Evolutionary conservation across 2,888 invertebrate genomes (phyloP), one percentile per base, ranked within the genome.

Genomic region (Adelognathus sp.): DNA sequence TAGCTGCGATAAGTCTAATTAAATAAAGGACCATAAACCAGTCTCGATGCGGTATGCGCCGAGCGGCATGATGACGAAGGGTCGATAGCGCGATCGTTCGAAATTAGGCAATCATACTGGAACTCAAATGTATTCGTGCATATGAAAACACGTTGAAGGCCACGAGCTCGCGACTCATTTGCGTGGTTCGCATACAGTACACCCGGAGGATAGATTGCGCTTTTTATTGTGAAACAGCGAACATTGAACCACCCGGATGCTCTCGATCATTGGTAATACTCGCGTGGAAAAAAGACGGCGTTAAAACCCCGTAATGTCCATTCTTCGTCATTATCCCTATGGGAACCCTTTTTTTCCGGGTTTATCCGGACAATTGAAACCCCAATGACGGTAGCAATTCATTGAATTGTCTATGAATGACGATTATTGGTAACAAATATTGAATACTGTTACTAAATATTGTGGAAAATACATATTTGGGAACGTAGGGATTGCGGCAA

Each of bases 141-240:
- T 29, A 21, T 39, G 16, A 18, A n/a, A n/a, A 54, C 14, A 31
- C 41, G 21, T 56, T 67, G 63, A 36, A 39, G 31, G 21, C 29
- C 44, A 9, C 29, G 11, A 73, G 64, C 60, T 6, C 33, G 33
- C 60, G 61, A 52, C 18, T 61, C 33, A 29, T 1, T 2, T 50
- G 29, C 2, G 6, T 24, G 46, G 24, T 9, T n/a, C 9, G 33
- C 46, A 44, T 52, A 64, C 70, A 64, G 29, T 16, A 27, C 36
- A 36, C 29, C 54, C 56, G 39, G 39, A 29, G 24, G 39, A 63
- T 27, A 41, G 52, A 60, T 61, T 46, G 58, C 27, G 21, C 36
- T 74, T 74, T 60, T 36, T 64, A 74, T 66, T 61, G 21, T 60
- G 54, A 64, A 46, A 70, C 33, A 58, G 21, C 44, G 50, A 74